Conservation (phyloP, 1,140 invertebrate genomes). For the Drosophila hydei region DNA sequence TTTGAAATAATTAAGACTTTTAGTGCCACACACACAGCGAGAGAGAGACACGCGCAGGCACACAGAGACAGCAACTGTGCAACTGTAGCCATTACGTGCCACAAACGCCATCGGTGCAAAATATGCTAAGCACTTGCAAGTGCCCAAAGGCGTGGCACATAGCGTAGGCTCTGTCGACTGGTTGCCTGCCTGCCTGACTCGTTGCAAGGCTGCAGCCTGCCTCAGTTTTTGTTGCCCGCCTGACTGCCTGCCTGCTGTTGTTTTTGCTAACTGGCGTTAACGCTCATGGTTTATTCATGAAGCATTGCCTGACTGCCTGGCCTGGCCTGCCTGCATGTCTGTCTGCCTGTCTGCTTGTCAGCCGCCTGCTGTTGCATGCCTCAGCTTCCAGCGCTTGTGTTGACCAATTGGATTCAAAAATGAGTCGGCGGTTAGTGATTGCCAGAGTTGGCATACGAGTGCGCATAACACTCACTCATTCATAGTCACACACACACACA, state of each 20-base stretch:
- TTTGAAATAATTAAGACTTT: conserved; percentile 71
- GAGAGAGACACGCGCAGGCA: neutral
- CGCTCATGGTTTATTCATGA: conserved; percentile 67
- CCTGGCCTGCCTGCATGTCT: conserved; percentile 3
- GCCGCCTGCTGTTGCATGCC: neutral
- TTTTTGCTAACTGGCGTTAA: conserved; percentile 62
- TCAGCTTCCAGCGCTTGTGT: conserved; percentile 17
- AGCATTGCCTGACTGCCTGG: conserved; percentile 28
- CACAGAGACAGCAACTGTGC: conserved; percentile 14
- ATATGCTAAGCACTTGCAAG: conserved; percentile 67
- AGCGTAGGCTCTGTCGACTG: conserved; percentile 15
- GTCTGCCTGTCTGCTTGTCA: conserved; percentile 3
- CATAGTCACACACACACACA: conserved; percentile 29
- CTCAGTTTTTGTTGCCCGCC: conserved; percentile 12
- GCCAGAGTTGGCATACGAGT: conserved; percentile 49
- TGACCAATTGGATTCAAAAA: conserved; percentile 61
- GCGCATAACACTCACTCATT: conserved; percentile 19
- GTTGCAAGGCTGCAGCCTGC: conserved; percentile 20
- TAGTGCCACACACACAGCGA: conserved; percentile 32
- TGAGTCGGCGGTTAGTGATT: conserved; percentile 62
- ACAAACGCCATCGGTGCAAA: conserved; percentile 55
- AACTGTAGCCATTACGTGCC: conserved; percentile 49
- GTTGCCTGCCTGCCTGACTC: neutral
- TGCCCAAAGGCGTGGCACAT: conserved; percentile 14
- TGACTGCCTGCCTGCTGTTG: conserved; percentile 37